Base-by-base conservation (phyloP, 2,113 vertebrate genomes). In the Tiliqua scincoides region DNA sequence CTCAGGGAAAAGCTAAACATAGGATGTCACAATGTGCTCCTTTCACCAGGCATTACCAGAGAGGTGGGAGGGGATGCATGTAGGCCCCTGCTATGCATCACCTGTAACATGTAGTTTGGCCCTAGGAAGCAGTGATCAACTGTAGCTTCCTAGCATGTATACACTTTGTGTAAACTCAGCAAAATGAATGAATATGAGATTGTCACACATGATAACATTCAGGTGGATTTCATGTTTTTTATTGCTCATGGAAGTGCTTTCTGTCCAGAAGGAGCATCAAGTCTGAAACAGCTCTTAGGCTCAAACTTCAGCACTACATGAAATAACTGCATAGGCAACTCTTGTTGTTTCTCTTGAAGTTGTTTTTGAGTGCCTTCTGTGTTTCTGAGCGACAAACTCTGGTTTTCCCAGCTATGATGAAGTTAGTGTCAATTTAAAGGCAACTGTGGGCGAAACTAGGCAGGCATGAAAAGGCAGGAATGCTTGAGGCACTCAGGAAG, bases 391-490 rank as follows among this genome's bases (percentile, higher is more conserved):
- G 89, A 62, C 78, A 85, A 77, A 94, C 91, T 70, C 83, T 89
- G 62, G 32, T 76, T 54, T 88, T 93, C 80, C 68, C 32, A 80
- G 62, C 43, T 54, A 12, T 65, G 77, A 81, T 1, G 0, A 90
- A 91, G 91, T 86, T 80, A 61, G 71, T 82, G 89, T 85, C 90
- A 85, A 82, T 93, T 93, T 87, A 87, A 89, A 89, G 80, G 89
- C 93, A 91, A 37, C 88, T 85, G 52, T n/a, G 92, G 94, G 93
- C 84, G 90, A 95, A 95, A 95, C 93, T 4, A 0, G 94, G 90
- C 93, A 88, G 78, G 94, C 89, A 32, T 73, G 85, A 88, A 94
- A 89, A 84, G 79, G 92, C 68, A 0, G 7, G 77, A 85, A n/a
- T 0, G 85, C 92, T 93, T 0, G 83, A 77, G 91, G 93, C 1